Evolutionary conservation across 1,140 invertebrate genomes (phyloP).

Genomic region (Scaptomyza pallida): DNA sequence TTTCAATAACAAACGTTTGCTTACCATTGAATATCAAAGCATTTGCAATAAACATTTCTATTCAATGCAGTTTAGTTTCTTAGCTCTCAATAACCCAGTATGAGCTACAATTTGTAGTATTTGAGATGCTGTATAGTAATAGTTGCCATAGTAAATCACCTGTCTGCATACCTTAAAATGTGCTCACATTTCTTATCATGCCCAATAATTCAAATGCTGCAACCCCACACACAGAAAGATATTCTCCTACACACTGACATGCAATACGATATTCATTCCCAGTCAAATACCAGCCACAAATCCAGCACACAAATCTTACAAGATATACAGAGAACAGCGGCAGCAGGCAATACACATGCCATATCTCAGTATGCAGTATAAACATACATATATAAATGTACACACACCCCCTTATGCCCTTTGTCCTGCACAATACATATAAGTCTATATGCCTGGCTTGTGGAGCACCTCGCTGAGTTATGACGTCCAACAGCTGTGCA

Average conservation of each 20-base stretch:
- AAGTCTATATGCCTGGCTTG: constrained; percentile 26
- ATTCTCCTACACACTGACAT: constrained; percentile 8
- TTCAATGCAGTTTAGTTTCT: background rate
- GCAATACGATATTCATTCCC: constrained; percentile 44
- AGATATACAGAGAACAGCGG: background rate
- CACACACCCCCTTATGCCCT: too few relatives aligned
- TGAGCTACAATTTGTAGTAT: background rate
- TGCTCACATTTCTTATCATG: constrained; percentile 10
- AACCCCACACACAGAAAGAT: constrained; percentile 16
- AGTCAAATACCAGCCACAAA: constrained; percentile 63
- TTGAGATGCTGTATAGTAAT: background rate
- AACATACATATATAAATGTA: constrained; percentile 27
- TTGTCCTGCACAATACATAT: constrained; percentile 27
- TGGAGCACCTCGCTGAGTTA: constrained; percentile 63
- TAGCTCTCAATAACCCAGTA: background rate
- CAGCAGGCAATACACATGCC: constrained; percentile 5
- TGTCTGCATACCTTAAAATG: constrained; percentile 12
- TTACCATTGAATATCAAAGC: too few relatives aligned
- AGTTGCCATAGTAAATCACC: background rate
- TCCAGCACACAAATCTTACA: constrained; percentile 53
- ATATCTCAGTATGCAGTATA: constrained; percentile 4
- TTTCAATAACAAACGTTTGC: too few relatives aligned
- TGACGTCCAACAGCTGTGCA: constrained; percentile 74
- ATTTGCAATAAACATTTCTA: background rate
- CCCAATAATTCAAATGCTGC: constrained; percentile 22